phyloP scores from a whole-genome alignment of 2,888 invertebrate genomes.

The Drosophila multiciliata region DNA sequence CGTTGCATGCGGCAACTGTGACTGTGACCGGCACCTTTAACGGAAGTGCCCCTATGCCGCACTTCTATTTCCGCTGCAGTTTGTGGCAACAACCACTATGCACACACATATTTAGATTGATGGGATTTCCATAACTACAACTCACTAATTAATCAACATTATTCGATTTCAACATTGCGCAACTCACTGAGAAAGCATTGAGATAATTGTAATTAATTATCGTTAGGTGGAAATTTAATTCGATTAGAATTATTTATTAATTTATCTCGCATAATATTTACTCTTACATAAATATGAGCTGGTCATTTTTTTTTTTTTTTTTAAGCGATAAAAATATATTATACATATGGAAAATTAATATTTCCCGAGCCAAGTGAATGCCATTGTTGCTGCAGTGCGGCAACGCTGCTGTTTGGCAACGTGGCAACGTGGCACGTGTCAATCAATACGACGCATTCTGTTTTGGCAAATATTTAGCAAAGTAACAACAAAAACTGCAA shows the following conservation, averaged over 20 bases:
- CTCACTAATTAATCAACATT: slow-evolving; percentile 51
- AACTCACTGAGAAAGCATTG: background rate
- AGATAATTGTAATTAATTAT: background rate
- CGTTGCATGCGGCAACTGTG: slow-evolving; percentile 41
- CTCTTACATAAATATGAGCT: background rate
- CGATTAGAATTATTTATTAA: background rate
- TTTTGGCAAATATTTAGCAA: slow-evolving; percentile 56
- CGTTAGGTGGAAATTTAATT: background rate
- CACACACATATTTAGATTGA: slow-evolving; percentile 69
- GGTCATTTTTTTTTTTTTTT: background rate
- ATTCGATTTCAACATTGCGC: slow-evolving; percentile 15
- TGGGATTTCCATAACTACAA: slow-evolving; percentile 34
- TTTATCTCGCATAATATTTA: background rate
- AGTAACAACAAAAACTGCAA: slow-evolving; percentile 32
- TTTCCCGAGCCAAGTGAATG: slow-evolving; percentile 1
- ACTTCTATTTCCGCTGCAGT: slow-evolving; percentile 73
- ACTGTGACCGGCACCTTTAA: slow-evolving; percentile 29
- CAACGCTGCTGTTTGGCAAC: slow-evolving; percentile 15
- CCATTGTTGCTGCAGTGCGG: slow-evolving; percentile 44
- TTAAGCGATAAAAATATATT: too few species aligned
- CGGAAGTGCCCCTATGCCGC: slow-evolving; percentile 78
- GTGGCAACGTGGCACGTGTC: slow-evolving; percentile 63
- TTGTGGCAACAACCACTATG: slow-evolving; percentile 32
- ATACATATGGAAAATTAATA: background rate
- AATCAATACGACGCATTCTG: slow-evolving; percentile 57